phyloP scores from a whole-genome alignment of 2,797 vertebrate genomes.

The Mormyrus hasselquistii region DNA sequence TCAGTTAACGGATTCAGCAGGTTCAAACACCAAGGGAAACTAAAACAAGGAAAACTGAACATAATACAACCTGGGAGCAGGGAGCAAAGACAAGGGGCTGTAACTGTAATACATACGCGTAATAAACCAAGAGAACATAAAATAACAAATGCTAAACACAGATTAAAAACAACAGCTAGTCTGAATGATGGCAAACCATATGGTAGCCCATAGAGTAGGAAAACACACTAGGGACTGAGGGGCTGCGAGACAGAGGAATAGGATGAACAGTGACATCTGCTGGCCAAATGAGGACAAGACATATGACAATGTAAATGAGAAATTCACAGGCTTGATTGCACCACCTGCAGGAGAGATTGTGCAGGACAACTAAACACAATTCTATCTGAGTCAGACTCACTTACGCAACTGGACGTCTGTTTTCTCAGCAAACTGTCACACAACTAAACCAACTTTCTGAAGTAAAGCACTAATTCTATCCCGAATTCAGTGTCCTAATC shows the following conservation, averaged over 20 bases:
- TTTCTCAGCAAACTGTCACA: not conserved
- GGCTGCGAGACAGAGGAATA: not conserved
- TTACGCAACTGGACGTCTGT: not conserved
- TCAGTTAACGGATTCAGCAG: not conserved
- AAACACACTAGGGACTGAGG: not conserved
- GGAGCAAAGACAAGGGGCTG: not conserved
- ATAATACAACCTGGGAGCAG: not conserved
- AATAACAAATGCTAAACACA: not conserved
- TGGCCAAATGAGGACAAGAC: not conserved
- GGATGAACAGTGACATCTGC: not conserved
- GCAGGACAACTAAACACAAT: not conserved
- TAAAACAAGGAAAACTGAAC: not conserved
- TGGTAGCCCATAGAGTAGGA: not conserved
- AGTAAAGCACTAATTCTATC: not conserved
- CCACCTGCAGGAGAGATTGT: not conserved
- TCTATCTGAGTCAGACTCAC: not conserved
- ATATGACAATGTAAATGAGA: not conserved
- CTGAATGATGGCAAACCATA: not conserved
- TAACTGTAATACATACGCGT: not conserved
- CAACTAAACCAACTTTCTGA: not conserved
- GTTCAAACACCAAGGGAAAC: not conserved
- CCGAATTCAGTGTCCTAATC: not conserved
- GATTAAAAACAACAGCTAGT: not conserved
- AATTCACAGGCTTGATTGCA: not conserved
- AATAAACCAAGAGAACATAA: not conserved